Evolutionary conservation across 1,140 invertebrate genomes (phyloP).

Genomic region (Rhagoletis zephyria): DNA sequence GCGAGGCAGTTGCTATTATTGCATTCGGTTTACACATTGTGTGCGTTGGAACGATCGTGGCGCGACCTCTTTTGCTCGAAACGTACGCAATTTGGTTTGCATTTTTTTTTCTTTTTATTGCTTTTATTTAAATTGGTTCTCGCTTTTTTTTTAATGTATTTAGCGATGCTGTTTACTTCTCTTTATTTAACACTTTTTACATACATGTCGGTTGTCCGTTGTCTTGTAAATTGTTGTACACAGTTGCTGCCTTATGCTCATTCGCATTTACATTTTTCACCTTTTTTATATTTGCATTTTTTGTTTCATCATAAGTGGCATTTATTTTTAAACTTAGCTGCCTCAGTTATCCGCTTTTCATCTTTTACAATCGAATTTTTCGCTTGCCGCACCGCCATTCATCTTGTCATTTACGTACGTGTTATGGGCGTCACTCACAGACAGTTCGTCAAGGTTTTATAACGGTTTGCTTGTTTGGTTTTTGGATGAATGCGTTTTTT

Average conservation of each 20-base stretch:
- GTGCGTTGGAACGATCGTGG: background rate
- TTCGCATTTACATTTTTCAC: background rate
- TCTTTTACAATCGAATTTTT: background rate
- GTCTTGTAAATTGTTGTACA: background rate
- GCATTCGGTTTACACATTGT: background rate
- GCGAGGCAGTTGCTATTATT: background rate
- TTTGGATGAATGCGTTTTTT: background rate
- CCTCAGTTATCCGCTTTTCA: background rate
- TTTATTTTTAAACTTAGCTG: background rate
- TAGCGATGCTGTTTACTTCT: background rate
- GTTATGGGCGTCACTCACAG: constrained; percentile 33
- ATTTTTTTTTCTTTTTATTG: background rate
- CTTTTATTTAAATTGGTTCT: background rate
- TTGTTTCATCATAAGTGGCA: background rate
- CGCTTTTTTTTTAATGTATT: background rate
- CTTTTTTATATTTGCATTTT: background rate
- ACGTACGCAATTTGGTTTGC: constrained; percentile 4
- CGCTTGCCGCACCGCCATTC: background rate
- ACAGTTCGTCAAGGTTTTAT: constrained; percentile 38
- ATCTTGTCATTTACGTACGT: constrained; percentile 1
- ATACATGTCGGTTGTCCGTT: background rate
- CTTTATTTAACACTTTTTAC: background rate
- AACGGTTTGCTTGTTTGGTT: background rate
- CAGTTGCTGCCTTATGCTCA: background rate
- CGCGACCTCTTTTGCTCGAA: constrained; percentile 7